These are phyloP conservation scores for Plebejus argus DNA, from an alignment of 2,888 invertebrate species.

Conservation along the genomic window DNA sequence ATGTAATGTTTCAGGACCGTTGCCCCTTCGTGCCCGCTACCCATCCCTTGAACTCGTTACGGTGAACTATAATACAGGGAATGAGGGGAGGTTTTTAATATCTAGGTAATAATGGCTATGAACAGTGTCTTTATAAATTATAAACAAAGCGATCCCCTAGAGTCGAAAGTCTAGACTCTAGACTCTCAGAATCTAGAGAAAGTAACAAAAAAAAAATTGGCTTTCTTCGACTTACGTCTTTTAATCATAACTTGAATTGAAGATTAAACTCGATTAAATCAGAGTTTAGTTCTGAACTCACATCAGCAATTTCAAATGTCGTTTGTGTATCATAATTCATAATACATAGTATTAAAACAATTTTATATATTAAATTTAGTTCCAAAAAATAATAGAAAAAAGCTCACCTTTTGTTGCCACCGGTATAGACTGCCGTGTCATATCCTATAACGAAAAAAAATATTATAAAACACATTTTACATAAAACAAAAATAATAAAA, in stretches of 20 bases:
- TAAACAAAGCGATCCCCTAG: too few relatives aligned
- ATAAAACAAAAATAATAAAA: conserved; percentile 31
- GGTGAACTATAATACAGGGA: not conserved
- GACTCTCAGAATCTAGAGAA: not conserved
- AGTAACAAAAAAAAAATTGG: too few relatives aligned
- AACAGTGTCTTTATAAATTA: not conserved
- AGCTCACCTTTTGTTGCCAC: conserved; percentile 77
- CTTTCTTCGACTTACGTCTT: too few relatives aligned
- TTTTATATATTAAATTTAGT: too few relatives aligned
- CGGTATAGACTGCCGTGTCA: conserved; percentile 79
- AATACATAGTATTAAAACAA: too few relatives aligned
- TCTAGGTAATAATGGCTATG: not conserved
- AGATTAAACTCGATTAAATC: too few relatives aligned
- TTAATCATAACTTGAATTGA: too few relatives aligned
- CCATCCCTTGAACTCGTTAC: not conserved
- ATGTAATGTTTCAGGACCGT: conserved; percentile 21
- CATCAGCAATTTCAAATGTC: conserved; percentile 1
- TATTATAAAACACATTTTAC: conserved; percentile 47
- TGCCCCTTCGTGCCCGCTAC: not conserved
- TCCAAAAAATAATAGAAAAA: conserved; percentile 1
- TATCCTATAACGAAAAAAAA: conserved; percentile 69
- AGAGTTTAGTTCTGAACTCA: not conserved
- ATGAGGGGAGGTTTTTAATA: not conserved
- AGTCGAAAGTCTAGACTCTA: not conserved
- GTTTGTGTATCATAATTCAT: too few relatives aligned